A percentile compares a stretch with the other conserved stretches of the same genome.
phyloP scores from a whole-genome alignment of 2,113 vertebrate genomes.

The Brachionichthys hirsutus region DNA sequence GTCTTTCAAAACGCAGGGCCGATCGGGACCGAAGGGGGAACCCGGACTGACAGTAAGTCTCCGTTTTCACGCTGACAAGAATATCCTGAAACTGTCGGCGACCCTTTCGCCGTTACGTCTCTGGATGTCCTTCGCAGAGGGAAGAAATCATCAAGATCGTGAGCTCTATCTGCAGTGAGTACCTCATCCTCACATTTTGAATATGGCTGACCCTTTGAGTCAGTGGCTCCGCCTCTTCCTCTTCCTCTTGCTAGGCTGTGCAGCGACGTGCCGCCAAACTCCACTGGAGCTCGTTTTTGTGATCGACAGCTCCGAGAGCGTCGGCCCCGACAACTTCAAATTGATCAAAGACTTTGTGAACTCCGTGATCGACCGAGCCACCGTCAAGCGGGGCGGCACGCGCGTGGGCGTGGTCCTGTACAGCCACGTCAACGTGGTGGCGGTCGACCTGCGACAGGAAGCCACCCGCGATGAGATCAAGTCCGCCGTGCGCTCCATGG shows the following conservation, averaged over 20 bases:
- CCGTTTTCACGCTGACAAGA: background rate
- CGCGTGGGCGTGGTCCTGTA: conserved; percentile 84
- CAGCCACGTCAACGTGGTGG: conserved; percentile 78
- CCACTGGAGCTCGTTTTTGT: conserved; percentile 88
- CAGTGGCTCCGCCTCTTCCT: background rate
- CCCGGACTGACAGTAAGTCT: conserved; percentile 83
- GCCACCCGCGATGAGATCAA: conserved; percentile 77
- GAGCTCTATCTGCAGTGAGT: conserved; percentile 88
- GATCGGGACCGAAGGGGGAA: conserved; percentile 82
- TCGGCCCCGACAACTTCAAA: conserved; percentile 83
- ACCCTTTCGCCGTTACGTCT: too few relatives aligned
- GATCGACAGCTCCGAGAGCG: conserved; percentile 89
- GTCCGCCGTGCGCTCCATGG: conserved; percentile 77
- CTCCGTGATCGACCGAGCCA: conserved; percentile 76
- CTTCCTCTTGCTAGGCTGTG: conserved; percentile 78
- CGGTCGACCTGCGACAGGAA: conserved; percentile 75
- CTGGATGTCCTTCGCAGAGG: conserved; percentile 69
- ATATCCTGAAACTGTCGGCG: too few relatives aligned
- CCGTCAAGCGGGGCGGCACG: conserved; percentile 47
- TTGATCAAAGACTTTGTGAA: conserved; percentile 85
- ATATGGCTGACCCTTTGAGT: background rate
- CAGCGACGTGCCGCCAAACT: conserved; percentile 75
- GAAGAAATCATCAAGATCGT: conserved; percentile 87
- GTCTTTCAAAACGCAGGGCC: conserved; percentile 73
- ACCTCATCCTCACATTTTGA: background rate